phyloP scores from a whole-genome alignment of 2,113 vertebrate genomes.

The Shinisaurus crocodilurus region DNA sequence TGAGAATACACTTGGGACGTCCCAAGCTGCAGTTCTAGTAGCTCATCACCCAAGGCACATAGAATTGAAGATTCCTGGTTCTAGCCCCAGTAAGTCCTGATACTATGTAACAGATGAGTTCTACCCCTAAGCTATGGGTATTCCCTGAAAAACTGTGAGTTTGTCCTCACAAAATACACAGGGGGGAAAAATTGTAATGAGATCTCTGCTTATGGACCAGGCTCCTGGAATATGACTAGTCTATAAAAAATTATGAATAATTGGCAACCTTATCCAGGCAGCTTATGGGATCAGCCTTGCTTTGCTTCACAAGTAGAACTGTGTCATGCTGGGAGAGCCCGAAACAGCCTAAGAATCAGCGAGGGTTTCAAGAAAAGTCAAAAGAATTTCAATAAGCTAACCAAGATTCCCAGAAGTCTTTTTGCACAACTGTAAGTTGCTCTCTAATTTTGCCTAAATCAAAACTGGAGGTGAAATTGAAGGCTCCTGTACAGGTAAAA shows the following conservation, averaged over 20 bases:
- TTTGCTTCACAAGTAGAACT: background rate
- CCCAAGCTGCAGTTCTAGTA: background rate
- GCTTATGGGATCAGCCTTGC: background rate
- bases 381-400: background rate
- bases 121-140: too few species aligned
- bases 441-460: background rate
- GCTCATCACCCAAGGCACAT: background rate
- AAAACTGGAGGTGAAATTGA: background rate
- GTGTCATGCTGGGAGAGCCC: background rate
- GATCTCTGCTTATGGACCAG: background rate
- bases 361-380: background rate
- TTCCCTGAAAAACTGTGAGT: background rate
- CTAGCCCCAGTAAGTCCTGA: background rate
- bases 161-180: background rate
- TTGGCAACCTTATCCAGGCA: background rate
- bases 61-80: background rate
- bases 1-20: background rate
- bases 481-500: background rate
- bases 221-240: background rate
- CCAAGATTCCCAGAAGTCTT: constrained; percentile 4
- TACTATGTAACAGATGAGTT: background rate
- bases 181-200: background rate
- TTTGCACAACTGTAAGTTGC: constrained; percentile 17
- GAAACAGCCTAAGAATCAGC: background rate
- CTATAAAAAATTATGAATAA: background rate